Conservation (phyloP, 2,888 invertebrate species). For the Aquatica leii region DNA sequence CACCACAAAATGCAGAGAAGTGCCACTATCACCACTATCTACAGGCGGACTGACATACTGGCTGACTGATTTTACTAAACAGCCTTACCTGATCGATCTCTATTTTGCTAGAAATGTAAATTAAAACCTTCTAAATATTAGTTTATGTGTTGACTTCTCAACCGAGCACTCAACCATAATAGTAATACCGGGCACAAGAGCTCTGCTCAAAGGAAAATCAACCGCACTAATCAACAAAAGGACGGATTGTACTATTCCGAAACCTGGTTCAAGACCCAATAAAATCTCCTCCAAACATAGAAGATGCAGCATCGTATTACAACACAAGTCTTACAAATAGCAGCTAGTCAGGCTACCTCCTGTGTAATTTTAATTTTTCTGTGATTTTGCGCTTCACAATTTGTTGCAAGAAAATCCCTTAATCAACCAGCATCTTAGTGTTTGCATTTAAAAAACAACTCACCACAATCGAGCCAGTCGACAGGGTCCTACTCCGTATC, state of each 20-base stretch:
- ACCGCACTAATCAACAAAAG: no score
- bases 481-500: no score
- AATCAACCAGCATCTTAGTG: no score
- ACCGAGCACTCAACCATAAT: not conserved
- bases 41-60: conserved; percentile 6
- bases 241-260: no score
- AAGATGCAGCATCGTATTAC: not conserved
- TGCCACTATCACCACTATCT: not conserved
- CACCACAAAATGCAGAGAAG: not conserved
- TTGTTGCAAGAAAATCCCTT: no score
- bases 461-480: no score
- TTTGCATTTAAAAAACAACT: no score
- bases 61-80: not conserved
- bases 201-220: no score
- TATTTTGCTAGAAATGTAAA: not conserved
- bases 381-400: not conserved
- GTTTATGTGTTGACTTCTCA: not conserved
- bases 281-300: not conserved
- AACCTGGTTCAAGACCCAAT: no score
- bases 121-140: not conserved
- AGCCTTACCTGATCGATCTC: not conserved
- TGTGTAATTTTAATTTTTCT: no score
- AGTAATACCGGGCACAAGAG: no score
- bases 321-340: no score
- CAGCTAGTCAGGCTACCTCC: not conserved